A percentile compares a stretch with the other conserved stretches of the same genome.
Conservation (phyloP, 2,888 invertebrate species). For the Oxyteleia sp. region DNA sequence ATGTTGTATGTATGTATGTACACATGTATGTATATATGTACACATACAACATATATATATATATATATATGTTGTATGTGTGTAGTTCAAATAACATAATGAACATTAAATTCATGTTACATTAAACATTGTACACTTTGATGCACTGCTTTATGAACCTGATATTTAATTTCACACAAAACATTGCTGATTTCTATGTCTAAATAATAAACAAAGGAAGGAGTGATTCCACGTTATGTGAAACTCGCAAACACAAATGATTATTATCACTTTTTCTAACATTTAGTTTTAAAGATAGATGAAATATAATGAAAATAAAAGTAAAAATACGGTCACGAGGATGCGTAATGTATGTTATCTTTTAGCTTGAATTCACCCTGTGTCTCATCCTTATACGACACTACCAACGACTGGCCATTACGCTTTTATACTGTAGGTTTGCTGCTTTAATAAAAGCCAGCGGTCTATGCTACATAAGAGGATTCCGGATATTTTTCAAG, state of each 20-base stretch:
- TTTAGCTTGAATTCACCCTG: constrained; percentile 69
- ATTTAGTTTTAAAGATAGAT: constrained; percentile 35
- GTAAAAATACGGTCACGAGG: constrained; percentile 56
- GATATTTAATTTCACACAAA: too few species aligned
- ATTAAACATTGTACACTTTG: too few species aligned
- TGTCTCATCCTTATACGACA: constrained; percentile 72
- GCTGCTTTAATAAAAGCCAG: constrained; percentile 78
- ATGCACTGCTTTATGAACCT: too few species aligned
- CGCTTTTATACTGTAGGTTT: constrained; percentile 76
- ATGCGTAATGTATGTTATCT: constrained; percentile 72
- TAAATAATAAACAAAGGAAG: too few species aligned
- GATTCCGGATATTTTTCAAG: constrained; percentile 79
- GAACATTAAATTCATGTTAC: too few species aligned
- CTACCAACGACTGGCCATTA: constrained; percentile 76
- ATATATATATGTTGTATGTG: too few species aligned
- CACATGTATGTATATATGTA: too few species aligned
- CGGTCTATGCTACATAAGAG: constrained; percentile 74
- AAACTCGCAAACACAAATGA: constrained; percentile 29
- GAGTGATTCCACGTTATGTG: too few species aligned
- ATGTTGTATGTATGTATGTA: too few species aligned
- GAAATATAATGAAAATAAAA: constrained; percentile 67
- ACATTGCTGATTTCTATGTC: too few species aligned
- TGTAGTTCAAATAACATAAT: too few species aligned
- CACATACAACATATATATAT: too few species aligned
- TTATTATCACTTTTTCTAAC: constrained; percentile 52